Evolutionary conservation across 2,113 vertebrate species (phyloP).

Genomic region (Scolopax mira): DNA sequence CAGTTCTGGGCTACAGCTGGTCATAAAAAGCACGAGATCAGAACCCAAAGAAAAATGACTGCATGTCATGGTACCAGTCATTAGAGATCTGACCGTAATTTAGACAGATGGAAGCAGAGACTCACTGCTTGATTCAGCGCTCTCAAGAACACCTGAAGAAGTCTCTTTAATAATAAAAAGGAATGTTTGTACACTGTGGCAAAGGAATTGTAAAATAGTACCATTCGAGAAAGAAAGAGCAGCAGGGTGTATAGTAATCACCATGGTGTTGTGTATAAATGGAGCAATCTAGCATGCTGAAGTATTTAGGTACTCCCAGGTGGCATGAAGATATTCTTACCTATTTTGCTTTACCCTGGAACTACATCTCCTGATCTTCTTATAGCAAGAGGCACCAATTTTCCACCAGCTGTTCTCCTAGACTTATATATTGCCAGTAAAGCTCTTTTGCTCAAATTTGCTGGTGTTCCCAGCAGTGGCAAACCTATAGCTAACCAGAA

Average conservation of each 20-base stretch:
- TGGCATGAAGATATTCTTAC: not conserved
- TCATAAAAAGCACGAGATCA: not conserved
- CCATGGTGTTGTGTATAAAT: not conserved
- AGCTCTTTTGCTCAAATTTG: not conserved
- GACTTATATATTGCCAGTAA: not conserved
- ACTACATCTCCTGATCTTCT: not conserved
- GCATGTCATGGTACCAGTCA: not conserved
- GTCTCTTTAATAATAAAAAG: not conserved
- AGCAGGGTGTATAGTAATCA: not conserved
- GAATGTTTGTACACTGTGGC: not conserved
- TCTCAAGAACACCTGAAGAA: not conserved
- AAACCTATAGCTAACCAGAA: not conserved
- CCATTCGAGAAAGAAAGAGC: not conserved
- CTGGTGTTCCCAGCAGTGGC: not conserved
- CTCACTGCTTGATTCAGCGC: not conserved
- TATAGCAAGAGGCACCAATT: not conserved
- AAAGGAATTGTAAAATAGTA: not conserved
- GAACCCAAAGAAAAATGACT: not conserved
- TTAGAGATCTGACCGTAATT: not conserved
- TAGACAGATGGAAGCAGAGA: not conserved
- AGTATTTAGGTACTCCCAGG: not conserved
- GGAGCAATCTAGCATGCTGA: not conserved
- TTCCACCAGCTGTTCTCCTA: not conserved
- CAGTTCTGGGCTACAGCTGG: not conserved
- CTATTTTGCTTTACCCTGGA: not conserved